Percentiles rank a stretch among this genome's conserved stretches.
Evolutionary conservation across 30 jellyfish, hydroid and myxozoan species (phyloP).

Genomic region (Chrysaora quinquecirrha): DNA sequence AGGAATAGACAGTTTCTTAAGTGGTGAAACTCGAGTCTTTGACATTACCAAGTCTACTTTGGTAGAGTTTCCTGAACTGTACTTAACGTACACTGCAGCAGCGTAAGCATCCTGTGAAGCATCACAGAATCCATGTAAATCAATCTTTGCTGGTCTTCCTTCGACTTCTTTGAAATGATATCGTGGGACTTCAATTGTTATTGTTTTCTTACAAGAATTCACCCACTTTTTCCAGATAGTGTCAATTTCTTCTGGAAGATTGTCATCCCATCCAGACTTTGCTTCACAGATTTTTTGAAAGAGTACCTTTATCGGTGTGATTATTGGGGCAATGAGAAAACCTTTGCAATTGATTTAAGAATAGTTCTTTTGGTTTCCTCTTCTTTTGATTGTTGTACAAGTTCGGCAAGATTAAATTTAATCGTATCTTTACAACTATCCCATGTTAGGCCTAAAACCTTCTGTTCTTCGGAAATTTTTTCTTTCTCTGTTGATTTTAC

Average conservation of each 20-base stretch:
- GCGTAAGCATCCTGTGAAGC: slow-evolving; percentile 44
- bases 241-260: background rate
- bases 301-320: slow-evolving; percentile 27
- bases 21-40: slow-evolving; percentile 57
- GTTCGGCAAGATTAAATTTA: slow-evolving; percentile 10
- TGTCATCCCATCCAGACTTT: slow-evolving; percentile 19
- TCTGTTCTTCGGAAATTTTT: background rate
- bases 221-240: background rate
- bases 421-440: slow-evolving; percentile 3
- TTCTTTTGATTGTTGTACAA: no score
- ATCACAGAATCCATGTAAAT: slow-evolving; percentile 53
- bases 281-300: background rate
- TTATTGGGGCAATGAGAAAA: slow-evolving; percentile 33
- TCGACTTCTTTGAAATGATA: slow-evolving; percentile 10
- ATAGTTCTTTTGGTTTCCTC: slow-evolving; percentile 33
- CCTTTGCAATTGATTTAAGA: slow-evolving; percentile 7
- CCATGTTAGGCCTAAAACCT: slow-evolving; percentile 45
- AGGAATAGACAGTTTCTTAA: slow-evolving; percentile 28
- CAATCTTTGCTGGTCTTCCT: slow-evolving; percentile 16
- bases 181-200: background rate
- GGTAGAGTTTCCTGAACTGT: background rate
- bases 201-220: background rate
- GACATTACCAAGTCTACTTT: slow-evolving; percentile 24
- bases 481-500: background rate
- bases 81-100: slow-evolving; percentile 23